phyloP scores from a whole-genome alignment of 2,113 vertebrate genomes.

The Cyrtonyx montezumae region DNA sequence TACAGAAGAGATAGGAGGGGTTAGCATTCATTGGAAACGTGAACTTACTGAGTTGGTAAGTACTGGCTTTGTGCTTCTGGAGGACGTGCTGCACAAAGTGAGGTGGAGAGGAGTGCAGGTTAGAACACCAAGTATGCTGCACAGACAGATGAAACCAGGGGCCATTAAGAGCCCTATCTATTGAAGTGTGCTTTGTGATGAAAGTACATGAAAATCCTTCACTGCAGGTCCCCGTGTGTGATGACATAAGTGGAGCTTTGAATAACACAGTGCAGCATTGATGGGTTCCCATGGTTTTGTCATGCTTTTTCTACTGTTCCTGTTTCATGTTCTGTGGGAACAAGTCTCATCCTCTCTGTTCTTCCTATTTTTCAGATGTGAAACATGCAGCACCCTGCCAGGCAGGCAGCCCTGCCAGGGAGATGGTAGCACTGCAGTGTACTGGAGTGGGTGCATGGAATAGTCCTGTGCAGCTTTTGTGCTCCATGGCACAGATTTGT shows the following conservation, averaged over 20 bases:
- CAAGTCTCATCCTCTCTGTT: background rate
- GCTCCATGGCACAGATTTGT: background rate
- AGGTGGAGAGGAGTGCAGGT: background rate
- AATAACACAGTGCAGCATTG: background rate
- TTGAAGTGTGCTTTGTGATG: background rate
- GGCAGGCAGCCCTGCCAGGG: background rate
- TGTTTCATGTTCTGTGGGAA: background rate
- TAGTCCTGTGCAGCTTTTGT: rapidly evolving
- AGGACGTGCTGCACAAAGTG: background rate
- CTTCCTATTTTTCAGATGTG: background rate
- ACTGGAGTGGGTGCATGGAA: background rate
- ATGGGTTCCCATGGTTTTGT: background rate
- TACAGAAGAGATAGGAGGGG: background rate
- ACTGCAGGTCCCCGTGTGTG: background rate
- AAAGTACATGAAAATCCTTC: background rate
- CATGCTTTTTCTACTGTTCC: background rate
- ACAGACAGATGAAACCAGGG: constrained; percentile 11
- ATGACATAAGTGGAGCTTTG: background rate
- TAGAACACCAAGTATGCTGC: background rate
- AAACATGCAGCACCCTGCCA: rapidly evolving
- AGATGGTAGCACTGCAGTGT: background rate
- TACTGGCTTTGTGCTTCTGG: background rate
- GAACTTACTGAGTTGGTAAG: background rate
- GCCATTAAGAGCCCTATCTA: background rate
- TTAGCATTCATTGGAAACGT: background rate